Conservation (phyloP, 2,113 vertebrate genomes). For the Callocephalon fimbriatum region DNA sequence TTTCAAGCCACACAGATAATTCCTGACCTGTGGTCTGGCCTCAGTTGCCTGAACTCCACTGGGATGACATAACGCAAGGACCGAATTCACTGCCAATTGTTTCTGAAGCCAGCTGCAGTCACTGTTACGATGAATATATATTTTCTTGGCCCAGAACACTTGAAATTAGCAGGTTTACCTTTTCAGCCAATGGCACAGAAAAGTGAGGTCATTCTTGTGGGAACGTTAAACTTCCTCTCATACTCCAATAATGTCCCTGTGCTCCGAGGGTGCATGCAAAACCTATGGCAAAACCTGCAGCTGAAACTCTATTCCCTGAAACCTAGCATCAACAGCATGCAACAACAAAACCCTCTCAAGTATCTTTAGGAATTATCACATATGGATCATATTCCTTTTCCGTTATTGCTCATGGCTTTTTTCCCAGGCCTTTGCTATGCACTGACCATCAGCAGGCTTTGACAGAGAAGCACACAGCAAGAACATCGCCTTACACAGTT, state of each 20-base stretch:
- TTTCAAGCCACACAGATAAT: neutral
- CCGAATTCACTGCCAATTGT: constrained; percentile 12
- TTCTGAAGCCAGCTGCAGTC: neutral
- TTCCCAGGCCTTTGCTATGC: neutral
- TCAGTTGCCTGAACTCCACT: neutral
- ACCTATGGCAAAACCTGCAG: neutral
- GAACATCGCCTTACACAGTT: neutral
- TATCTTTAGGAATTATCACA: neutral
- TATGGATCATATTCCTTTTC: neutral
- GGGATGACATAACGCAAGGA: neutral
- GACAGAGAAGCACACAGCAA: neutral
- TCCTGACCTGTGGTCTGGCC: neutral
- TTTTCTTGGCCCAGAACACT: neutral
- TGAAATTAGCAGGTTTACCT: neutral
- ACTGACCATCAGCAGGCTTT: neutral
- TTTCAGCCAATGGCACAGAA: neutral
- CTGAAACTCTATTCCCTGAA: neutral
- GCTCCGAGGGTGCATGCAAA: neutral
- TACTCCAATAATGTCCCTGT: neutral
- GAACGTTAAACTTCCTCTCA: neutral
- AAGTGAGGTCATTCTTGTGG: neutral
- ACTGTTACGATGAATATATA: neutral
- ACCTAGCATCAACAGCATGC: neutral
- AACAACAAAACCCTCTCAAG: neutral
- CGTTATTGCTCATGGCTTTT: neutral